Conservation (phyloP, 2,113 vertebrate genomes). For the Leptobrachium ailaonicum region DNA sequence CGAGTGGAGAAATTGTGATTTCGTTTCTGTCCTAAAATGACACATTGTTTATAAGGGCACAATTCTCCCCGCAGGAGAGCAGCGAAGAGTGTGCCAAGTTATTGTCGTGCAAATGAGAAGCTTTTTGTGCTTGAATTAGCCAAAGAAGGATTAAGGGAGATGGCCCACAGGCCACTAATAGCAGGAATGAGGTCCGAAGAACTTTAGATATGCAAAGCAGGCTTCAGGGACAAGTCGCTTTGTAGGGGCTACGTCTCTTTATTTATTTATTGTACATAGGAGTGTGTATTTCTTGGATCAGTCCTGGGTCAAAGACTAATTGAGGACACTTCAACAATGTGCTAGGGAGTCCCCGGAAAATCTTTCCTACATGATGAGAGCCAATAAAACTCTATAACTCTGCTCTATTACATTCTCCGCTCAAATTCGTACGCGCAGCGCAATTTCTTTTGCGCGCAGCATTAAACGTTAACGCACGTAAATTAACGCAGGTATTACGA, state of each 20-base stretch:
- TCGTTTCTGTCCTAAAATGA: conserved; percentile 47
- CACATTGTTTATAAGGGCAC: conserved; percentile 43
- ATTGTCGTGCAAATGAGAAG: conserved; percentile 45
- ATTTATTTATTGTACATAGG: conserved; percentile 1
- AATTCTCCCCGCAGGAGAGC: conserved; percentile 44
- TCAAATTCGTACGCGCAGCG: no score
- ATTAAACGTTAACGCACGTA: no score
- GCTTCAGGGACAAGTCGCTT: conserved; percentile 14
- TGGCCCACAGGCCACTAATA: conserved; percentile 43
- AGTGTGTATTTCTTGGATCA: conserved; percentile 15
- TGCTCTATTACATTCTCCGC: no score
- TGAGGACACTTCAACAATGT: neutral
- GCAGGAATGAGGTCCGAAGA: conserved; percentile 42
- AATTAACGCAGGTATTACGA: no score
- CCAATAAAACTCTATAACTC: no score
- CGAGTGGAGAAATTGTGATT: conserved; percentile 44
- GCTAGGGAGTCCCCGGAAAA: no score
- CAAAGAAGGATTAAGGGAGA: conserved; percentile 49
- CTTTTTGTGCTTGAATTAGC: conserved; percentile 48
- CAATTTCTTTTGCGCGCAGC: no score
- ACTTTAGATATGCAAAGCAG: conserved; percentile 48
- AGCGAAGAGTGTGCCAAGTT: conserved; percentile 45
- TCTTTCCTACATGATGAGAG: no score
- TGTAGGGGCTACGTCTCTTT: conserved; percentile 9
- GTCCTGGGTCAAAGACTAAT: conserved; percentile 12